A percentile compares a stretch with the other conserved stretches of the same genome.
phyloP scores from a whole-genome alignment of 2,113 vertebrate genomes.

The Tragelaphus imberbis region DNA sequence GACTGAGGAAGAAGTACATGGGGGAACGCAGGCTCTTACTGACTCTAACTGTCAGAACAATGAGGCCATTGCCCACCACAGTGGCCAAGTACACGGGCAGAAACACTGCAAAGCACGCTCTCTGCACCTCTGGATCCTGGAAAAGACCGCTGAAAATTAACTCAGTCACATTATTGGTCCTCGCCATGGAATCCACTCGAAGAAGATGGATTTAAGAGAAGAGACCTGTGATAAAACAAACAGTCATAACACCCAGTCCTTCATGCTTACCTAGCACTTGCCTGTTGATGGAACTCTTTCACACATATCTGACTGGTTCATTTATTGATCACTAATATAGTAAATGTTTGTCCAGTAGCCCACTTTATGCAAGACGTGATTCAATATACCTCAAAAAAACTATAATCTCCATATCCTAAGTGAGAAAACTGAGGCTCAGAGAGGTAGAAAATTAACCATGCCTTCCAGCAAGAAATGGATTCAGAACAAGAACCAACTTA shows the following conservation, averaged over 20 bases:
- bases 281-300: neutral
- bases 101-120: conserved; percentile 11
- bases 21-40: conserved; percentile 44
- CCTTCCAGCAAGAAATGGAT: neutral
- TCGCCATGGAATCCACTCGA: neutral
- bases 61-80: conserved; percentile 45
- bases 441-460: neutral
- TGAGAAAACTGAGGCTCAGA: neutral
- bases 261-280: neutral
- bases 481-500: neutral
- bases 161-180: conserved; percentile 20
- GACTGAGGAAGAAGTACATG: conserved; percentile 57
- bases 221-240: neutral
- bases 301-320: neutral
- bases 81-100: conserved; percentile 39
- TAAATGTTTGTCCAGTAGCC: neutral
- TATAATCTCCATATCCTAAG: neutral
- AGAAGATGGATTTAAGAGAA: neutral
- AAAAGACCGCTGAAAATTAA: conserved; percentile 45
- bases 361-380: neutral
- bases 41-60: neutral
- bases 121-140: conserved; percentile 37
- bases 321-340: neutral
- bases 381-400: neutral
- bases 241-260: neutral